Evolutionary conservation across 2,113 vertebrate species (phyloP).

Genomic region (Naja naja): DNA sequence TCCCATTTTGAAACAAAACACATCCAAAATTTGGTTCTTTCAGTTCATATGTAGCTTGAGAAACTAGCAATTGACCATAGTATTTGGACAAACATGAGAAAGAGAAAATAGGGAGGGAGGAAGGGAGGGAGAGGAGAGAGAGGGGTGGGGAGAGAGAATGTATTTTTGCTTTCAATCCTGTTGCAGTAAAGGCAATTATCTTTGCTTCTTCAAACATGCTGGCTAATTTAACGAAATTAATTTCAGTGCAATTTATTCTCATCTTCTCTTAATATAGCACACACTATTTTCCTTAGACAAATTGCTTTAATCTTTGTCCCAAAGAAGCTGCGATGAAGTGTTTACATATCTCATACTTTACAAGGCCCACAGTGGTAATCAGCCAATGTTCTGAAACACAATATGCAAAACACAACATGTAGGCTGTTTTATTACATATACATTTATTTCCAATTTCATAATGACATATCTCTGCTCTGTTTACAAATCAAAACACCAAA

Average conservation of each 20-base stretch:
- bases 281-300: not conserved
- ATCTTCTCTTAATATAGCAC: not conserved
- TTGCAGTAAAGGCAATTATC: not conserved
- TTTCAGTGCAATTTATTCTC: not conserved
- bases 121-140: not conserved
- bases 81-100: not conserved
- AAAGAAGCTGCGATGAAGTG: not conserved
- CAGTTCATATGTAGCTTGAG: not conserved
- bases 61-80: not conserved
- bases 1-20: not conserved
- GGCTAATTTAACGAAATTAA: not conserved
- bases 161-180: not conserved
- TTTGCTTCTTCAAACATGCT: not conserved
- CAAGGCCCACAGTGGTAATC: fast-evolving
- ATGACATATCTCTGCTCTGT: not conserved
- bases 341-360: not conserved
- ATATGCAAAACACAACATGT: not conserved
- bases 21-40: not conserved
- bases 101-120: not conserved
- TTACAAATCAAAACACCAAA: not conserved
- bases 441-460: not conserved
- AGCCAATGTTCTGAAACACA: not conserved
- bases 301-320: not conserved
- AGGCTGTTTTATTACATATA: not conserved
- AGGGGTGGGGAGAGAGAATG: not conserved